Base-by-base conservation (phyloP, 2,888 invertebrate genomes). In the Hemaris fuciformis region DNA sequence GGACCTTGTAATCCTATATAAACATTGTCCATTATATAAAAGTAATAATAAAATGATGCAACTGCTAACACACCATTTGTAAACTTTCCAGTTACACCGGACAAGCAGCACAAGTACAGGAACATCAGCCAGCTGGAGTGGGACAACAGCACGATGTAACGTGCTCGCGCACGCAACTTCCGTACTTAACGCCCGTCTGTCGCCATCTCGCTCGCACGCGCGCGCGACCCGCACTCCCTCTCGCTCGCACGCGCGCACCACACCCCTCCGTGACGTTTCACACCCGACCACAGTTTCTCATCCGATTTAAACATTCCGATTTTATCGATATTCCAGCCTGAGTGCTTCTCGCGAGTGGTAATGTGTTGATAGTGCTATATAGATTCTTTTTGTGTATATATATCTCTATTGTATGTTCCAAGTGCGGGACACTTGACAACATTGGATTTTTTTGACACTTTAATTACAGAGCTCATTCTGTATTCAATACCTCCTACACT, bases 61-160 rank as follows among this genome's bases (percentile, higher is more conserved):
- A n/a, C n/a, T n/a, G n/a, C n/a, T n/a, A n/a, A n/a, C n/a, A n/a
- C n/a, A n/a, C n/a, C n/a, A n/a, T n/a, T n/a, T n/a, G n/a, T n/a
- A n/a, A n/a, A n/a, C n/a, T n/a, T 74, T 72, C 0, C 83, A 89
- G 92, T 89, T 81, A 75, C 93, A 83, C 84, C 93, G 18, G 87
- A 89, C 79, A 91, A 91, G 80, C 89, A 90, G 76, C 93, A 93
- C 83, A 93, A 95, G 83, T 95, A 95, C 87, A 94, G 95, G 79
- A 95, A 95, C 90, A 95, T 95, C 81, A 95, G 95, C 86, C 96
- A 96, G 88, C 89, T 96, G 69, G 96, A 96, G 89, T 96, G 96
- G 96, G 96, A 96, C 89, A 95, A 95, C 93, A 95, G 95, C 88
- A 95, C 95, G 76, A 96, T 96, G 95, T 96, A 95, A 94, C 77